Conservation (phyloP, 2,797 vertebrate genomes). For the Merluccius polli region DNA sequence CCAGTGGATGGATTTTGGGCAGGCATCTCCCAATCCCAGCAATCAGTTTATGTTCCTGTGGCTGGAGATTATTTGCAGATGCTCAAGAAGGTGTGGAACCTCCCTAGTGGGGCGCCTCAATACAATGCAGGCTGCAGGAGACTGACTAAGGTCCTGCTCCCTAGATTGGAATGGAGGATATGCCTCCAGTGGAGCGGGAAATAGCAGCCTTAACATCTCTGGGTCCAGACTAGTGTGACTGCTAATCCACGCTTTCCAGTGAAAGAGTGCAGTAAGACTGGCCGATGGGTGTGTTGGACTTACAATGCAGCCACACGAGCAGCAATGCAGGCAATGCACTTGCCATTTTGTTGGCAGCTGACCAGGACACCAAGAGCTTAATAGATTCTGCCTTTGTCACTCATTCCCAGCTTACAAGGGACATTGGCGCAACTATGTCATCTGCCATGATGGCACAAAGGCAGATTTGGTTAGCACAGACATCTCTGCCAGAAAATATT, state of each 20-base stretch:
- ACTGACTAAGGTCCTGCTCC: not conserved
- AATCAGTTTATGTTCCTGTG: not conserved
- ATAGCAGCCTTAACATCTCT: not conserved
- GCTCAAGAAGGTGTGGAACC: not conserved
- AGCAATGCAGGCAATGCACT: not conserved
- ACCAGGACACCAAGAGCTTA: not conserved
- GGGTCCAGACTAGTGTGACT: not conserved
- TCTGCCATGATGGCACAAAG: not conserved
- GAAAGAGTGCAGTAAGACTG: not conserved
- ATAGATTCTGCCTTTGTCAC: not conserved
- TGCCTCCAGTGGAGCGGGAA: not conserved
- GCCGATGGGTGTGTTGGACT: not conserved
- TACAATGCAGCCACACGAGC: not conserved
- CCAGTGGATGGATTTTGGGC: not conserved
- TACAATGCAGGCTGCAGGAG: not conserved
- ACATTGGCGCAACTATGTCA: not conserved
- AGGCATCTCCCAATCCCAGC: not conserved
- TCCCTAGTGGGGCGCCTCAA: not conserved
- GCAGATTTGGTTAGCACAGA: constrained; percentile 1
- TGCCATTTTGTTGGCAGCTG: too few species aligned
- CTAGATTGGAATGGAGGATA: not conserved
- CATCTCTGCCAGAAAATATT: constrained; percentile 5
- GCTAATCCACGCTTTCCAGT: not conserved
- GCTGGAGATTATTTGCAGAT: not conserved
- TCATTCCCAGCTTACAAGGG: constrained; percentile 1